A percentile compares a stretch with the other conserved stretches of the same genome.
These are phyloP conservation scores for Kradibia gibbosae DNA, from an alignment of 1,140 invertebrate species.

Conservation along the genomic window DNA sequence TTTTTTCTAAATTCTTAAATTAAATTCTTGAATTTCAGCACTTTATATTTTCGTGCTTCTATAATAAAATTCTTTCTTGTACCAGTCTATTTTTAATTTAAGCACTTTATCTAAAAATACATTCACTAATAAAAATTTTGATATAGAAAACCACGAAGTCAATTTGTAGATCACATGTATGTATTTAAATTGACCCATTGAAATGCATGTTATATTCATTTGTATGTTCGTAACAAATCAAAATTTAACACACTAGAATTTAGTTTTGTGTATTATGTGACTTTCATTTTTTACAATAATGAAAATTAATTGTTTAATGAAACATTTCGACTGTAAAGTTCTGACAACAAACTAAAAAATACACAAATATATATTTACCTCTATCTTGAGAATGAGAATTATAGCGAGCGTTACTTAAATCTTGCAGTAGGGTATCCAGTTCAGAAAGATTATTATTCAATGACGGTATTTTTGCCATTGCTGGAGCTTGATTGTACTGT, in stretches of 20 bases:
- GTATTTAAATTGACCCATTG: background rate
- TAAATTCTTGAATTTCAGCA: constrained; percentile 36
- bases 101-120: constrained; percentile 43
- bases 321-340: too few relatives aligned
- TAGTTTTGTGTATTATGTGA: too few relatives aligned
- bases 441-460: constrained; percentile 90
- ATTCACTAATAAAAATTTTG: constrained; percentile 41
- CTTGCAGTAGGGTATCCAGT: constrained; percentile 91
- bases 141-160: background rate
- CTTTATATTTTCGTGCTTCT: constrained; percentile 18
- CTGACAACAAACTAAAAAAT: too few relatives aligned
- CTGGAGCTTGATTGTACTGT: constrained; percentile 56
- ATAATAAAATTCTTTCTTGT: constrained; percentile 30
- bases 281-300: too few relatives aligned
- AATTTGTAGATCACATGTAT: background rate
- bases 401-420: constrained; percentile 90
- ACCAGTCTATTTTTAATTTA: constrained; percentile 32
- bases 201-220: background rate
- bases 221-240: background rate
- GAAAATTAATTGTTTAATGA: too few relatives aligned
- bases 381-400: constrained; percentile 67
- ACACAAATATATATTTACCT: constrained; percentile 55
- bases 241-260: too few relatives aligned
- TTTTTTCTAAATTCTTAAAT: background rate
- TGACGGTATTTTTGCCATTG: constrained; percentile 70